These are phyloP conservation scores for Gambelia wislizenii DNA, from an alignment of 2,797 vertebrate genomes.

Conservation along the genomic window DNA sequence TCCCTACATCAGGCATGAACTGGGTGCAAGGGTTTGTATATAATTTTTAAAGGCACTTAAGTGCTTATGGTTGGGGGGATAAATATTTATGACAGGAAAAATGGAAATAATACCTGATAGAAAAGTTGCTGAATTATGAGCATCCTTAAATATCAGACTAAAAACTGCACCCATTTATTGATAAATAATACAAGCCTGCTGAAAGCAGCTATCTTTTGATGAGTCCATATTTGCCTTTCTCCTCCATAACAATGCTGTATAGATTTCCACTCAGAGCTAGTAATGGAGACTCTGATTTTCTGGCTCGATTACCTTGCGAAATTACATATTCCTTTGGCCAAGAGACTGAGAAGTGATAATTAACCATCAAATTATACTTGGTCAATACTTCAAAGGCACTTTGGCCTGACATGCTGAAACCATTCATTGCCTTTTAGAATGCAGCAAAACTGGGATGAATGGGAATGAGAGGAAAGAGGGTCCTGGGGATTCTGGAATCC, in stretches of 20 bases:
- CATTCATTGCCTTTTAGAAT: not conserved
- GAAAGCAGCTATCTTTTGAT: not conserved
- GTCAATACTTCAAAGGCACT: slow-evolving; percentile 6
- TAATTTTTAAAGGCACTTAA: no score
- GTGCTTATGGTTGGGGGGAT: no score
- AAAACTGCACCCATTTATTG: not conserved
- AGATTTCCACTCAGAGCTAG: not conserved
- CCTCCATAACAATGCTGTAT: not conserved
- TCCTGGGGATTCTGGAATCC: no score
- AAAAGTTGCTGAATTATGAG: not conserved
- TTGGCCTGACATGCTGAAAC: not conserved
- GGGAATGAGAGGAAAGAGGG: no score
- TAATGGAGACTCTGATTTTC: not conserved
- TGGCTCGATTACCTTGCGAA: not conserved
- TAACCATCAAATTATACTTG: slow-evolving; percentile 3
- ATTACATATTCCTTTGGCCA: not conserved
- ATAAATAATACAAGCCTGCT: not conserved
- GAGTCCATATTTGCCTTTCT: not conserved
- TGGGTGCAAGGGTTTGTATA: no score
- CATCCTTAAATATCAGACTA: not conserved
- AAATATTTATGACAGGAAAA: not conserved
- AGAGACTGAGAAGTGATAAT: not conserved
- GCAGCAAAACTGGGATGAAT: not conserved
- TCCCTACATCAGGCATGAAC: no score
- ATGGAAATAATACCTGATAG: not conserved